These are phyloP conservation scores for Pachyramphus minor DNA, from an alignment of 2,113 vertebrate genomes.

Conservation along the genomic window DNA sequence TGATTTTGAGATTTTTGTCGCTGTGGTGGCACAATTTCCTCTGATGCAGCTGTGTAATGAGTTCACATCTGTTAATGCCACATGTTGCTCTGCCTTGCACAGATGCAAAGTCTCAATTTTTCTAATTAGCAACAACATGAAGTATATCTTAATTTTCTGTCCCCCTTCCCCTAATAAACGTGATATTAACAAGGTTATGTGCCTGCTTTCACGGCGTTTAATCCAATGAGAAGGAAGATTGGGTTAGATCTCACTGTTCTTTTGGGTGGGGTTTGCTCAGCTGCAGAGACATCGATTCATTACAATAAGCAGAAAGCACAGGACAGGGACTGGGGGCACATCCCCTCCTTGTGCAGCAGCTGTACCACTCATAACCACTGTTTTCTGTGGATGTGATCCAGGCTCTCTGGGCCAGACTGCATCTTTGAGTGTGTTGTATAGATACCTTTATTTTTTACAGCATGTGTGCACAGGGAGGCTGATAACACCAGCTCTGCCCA, in stretches of 20 bases:
- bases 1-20: slow-evolving; percentile 65
- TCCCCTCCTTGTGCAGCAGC: neutral
- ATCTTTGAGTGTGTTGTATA: fast-evolving
- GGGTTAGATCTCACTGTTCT: slow-evolving; percentile 64
- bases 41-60: slow-evolving; percentile 80
- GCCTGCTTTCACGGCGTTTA: slow-evolving; percentile 72
- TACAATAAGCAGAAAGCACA: neutral
- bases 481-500: neutral
- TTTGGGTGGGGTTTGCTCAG: slow-evolving; percentile 52
- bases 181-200: slow-evolving; percentile 82
- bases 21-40: slow-evolving; percentile 56
- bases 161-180: slow-evolving; percentile 80
- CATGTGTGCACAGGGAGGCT: neutral
- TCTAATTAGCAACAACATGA: slow-evolving; percentile 82
- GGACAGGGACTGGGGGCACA: neutral
- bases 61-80: slow-evolving; percentile 81
- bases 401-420: neutral
- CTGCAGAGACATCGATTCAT: neutral
- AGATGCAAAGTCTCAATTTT: slow-evolving; percentile 85
- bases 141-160: slow-evolving; percentile 84
- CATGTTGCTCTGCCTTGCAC: slow-evolving; percentile 78
- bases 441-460: neutral
- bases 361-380: neutral
- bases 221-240: slow-evolving; percentile 75
- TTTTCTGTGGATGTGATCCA: neutral